Conservation (phyloP, 2,797 vertebrate genomes). For the Myotis planiceps region DNA sequence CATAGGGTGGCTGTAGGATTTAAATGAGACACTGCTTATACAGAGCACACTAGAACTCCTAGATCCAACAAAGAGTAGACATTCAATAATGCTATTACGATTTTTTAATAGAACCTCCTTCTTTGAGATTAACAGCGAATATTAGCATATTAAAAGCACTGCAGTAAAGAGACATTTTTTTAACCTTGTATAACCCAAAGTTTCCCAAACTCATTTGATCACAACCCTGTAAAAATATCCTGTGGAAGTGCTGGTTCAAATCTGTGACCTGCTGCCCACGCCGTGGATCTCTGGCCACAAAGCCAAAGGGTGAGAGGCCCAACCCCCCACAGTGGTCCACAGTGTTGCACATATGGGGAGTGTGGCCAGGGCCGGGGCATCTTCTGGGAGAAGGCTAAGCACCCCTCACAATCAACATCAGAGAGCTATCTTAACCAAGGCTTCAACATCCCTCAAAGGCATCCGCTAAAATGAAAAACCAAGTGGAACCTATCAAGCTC, state of each 20-base stretch:
- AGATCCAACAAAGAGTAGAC: not conserved
- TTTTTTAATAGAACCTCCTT: not conserved
- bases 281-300: not conserved
- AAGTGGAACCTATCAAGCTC: not conserved
- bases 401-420: not conserved
- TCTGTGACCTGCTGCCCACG: not conserved
- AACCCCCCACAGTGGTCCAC: not conserved
- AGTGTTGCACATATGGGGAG: rapidly evolving
- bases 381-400: not conserved
- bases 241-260: not conserved
- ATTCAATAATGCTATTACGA: not conserved
- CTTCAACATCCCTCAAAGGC: not conserved
- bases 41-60: not conserved
- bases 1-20: not conserved
- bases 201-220: not conserved
- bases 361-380: not conserved
- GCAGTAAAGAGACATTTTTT: not conserved
- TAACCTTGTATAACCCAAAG: not conserved
- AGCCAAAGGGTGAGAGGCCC: not conserved
- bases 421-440: not conserved
- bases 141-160: not conserved
- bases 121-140: not conserved
- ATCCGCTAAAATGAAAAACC: not conserved
- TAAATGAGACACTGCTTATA: not conserved
- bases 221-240: not conserved